A percentile compares a stretch with the other conserved stretches of the same genome.
Evolutionary conservation across 2,888 invertebrate genomes (phyloP).

Genomic region (Lottia gigantea): DNA sequence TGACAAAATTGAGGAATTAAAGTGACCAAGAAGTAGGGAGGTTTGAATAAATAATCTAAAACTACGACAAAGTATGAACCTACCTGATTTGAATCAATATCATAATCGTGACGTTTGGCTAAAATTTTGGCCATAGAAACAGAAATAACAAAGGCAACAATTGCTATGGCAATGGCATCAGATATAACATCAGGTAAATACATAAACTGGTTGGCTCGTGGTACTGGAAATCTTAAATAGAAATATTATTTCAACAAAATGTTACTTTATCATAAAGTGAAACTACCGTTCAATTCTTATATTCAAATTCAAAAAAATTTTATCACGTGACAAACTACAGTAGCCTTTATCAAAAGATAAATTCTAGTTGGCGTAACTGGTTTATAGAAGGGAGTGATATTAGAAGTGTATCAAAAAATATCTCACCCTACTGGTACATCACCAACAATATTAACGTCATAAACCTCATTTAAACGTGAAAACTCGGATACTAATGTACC

Average conservation of each 20-base stretch:
- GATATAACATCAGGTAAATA: constrained; percentile 76
- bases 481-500: constrained; percentile 77
- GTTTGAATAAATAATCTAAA: too few relatives aligned
- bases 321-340: too few relatives aligned
- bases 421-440: constrained; percentile 85
- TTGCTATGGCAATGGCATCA: constrained; percentile 69
- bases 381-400: too few relatives aligned
- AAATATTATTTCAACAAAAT: background rate
- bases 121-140: constrained; percentile 71
- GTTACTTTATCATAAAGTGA: too few relatives aligned
- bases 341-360: too few relatives aligned
- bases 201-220: constrained; percentile 62
- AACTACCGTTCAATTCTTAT: too few relatives aligned
- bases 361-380: too few relatives aligned
- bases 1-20: too few relatives aligned
- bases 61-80: too few relatives aligned
- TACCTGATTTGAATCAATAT: constrained; percentile 70
- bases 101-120: constrained; percentile 71
- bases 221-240: constrained; percentile 57
- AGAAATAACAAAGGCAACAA: constrained; percentile 71
- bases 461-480: constrained; percentile 73
- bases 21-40: too few relatives aligned
- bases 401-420: too few relatives aligned
- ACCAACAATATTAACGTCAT: constrained; percentile 78
- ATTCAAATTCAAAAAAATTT: too few relatives aligned